phyloP scores from a whole-genome alignment of 1,140 invertebrate genomes.

The Bombus turneri region DNA sequence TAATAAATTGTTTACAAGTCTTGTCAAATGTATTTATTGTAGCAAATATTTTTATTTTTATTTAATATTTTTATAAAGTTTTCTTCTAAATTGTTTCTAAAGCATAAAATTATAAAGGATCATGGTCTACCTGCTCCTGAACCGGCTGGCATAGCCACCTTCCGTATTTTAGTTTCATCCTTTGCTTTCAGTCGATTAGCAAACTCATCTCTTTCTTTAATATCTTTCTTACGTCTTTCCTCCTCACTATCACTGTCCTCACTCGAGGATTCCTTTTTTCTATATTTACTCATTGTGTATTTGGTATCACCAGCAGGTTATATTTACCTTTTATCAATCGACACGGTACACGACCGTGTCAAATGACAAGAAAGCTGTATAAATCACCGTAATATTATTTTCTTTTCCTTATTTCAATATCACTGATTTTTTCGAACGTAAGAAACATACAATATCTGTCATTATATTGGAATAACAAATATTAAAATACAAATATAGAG shows the following conservation, averaged over 20 bases:
- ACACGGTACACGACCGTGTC: too few relatives aligned
- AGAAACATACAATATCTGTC: not conserved
- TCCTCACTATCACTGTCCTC: constrained; percentile 86
- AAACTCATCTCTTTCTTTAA: constrained; percentile 97
- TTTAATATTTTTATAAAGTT: not conserved
- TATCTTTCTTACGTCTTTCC: constrained; percentile 88
- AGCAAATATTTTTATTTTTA: too few relatives aligned
- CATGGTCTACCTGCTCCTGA: constrained; percentile 78
- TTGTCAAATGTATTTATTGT: not conserved
- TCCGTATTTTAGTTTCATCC: constrained; percentile 95
- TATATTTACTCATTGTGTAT: constrained; percentile 81
- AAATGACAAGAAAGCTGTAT: not conserved
- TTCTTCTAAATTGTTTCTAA: not conserved
- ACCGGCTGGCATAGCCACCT: constrained; percentile 87
- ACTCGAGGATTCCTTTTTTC: constrained; percentile 81
- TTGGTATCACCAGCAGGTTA: constrained; percentile 23
- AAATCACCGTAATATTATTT: not conserved
- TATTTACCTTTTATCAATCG: not conserved
- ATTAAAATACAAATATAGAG: not conserved
- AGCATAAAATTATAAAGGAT: not conserved
- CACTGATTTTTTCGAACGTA: not conserved
- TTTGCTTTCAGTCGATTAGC: constrained; percentile 92
- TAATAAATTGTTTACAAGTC: not conserved
- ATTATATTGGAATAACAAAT: not conserved
- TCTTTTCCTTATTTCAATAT: not conserved